phyloP scores from a whole-genome alignment of 1,140 invertebrate genomes.

The Lasioglossum baleicum region DNA sequence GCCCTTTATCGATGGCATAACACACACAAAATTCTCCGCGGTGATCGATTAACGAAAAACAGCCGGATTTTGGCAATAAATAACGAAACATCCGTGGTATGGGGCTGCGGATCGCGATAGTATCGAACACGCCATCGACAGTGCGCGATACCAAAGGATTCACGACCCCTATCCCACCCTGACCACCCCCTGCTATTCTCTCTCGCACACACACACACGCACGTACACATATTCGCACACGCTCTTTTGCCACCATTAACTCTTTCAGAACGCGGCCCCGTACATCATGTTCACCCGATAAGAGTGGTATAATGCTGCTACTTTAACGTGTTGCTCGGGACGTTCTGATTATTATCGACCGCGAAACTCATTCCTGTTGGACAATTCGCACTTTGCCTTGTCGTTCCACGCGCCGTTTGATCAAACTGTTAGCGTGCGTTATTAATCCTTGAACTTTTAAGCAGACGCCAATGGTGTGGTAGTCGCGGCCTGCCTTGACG shows the following conservation, averaged over 20 bases:
- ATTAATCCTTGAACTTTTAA: no score
- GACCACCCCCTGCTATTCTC: neutral
- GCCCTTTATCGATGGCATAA: neutral
- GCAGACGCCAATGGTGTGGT: no score
- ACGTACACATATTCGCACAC: no score
- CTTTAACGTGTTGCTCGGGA: neutral
- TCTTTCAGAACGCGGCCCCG: neutral
- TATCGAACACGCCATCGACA: constrained; percentile 2
- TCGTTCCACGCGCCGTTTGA: no score
- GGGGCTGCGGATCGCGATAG: neutral
- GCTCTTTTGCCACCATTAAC: neutral
- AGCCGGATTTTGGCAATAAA: constrained; percentile 2
- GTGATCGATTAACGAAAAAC: neutral
- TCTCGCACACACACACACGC: no score
- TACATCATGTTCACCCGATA: neutral
- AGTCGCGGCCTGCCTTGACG: no score
- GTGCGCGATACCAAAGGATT: neutral
- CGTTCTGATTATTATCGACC: neutral
- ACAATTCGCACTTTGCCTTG: no score
- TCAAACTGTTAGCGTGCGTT: no score
- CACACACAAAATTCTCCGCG: neutral
- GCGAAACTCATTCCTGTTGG: no score
- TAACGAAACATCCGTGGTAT: neutral
- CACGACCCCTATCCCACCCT: neutral
- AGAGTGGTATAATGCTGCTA: constrained; percentile 5